Conservation (phyloP, 2,113 vertebrate species). For the Platysteira castanea region DNA sequence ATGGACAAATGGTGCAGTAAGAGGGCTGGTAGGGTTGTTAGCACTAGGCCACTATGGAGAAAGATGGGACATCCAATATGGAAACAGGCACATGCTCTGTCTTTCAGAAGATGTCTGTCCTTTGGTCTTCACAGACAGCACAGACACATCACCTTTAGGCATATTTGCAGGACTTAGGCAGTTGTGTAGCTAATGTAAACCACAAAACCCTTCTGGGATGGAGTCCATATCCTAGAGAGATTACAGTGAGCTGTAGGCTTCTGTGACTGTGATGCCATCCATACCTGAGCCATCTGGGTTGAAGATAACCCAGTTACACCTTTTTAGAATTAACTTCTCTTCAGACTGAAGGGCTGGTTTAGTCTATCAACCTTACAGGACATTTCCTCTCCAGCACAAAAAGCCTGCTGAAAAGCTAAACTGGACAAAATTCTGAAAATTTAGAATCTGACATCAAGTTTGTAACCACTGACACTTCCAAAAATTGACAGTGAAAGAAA, state of each 20-base stretch:
- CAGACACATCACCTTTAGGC: accelerated
- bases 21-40: neutral
- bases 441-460: neutral
- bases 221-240: neutral
- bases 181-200: neutral
- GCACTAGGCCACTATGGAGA: neutral
- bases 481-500: neutral
- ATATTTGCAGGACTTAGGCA: neutral
- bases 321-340: neutral
- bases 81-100: neutral
- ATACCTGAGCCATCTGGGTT: neutral
- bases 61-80: neutral
- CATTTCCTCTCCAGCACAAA: neutral
- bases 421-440: neutral
- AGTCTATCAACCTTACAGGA: neutral
- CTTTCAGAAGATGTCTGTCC: neutral
- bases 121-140: neutral
- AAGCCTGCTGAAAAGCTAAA: neutral
- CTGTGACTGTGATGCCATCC: neutral
- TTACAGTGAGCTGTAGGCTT: neutral
- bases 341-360: neutral
- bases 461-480: neutral
- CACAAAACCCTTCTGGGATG: neutral
- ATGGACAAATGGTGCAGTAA: neutral
- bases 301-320: neutral